phyloP scores from a whole-genome alignment of 2,113 vertebrate species.

The Xenus cinereus region DNA sequence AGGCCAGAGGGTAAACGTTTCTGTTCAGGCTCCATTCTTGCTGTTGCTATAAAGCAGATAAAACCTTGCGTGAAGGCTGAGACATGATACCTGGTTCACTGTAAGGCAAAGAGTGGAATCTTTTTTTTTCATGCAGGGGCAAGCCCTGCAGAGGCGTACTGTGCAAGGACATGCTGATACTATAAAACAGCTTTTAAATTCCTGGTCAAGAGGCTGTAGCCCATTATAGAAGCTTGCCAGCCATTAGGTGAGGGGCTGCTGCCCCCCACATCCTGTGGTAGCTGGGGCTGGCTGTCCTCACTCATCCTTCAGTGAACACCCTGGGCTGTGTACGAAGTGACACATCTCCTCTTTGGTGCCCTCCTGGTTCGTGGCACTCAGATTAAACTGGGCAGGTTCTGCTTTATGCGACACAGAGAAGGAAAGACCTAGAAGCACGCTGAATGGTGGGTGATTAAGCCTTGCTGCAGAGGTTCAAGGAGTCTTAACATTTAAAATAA shows the following conservation, averaged over 20 bases:
- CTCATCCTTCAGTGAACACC: background rate
- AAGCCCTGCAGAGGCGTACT: background rate
- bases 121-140: background rate
- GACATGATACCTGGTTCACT: background rate
- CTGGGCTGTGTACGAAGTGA: accelerated
- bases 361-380: background rate
- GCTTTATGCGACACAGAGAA: background rate
- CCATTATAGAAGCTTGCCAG: background rate
- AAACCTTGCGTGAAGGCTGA: background rate
- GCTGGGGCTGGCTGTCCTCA: background rate
- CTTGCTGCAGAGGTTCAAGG: background rate
- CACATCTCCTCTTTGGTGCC: background rate
- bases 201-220: background rate
- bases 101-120: background rate
- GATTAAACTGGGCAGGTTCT: background rate
- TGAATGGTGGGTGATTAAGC: background rate
- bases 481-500: background rate
- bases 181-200: background rate
- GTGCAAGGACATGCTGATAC: background rate
- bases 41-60: background rate
- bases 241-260: background rate
- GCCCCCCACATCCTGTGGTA: accelerated
- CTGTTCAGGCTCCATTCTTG: background rate
- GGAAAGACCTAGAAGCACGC: background rate
- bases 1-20: accelerated